A percentile compares a stretch with the other conserved stretches of the same genome.
phyloP scores from a whole-genome alignment of 2,797 vertebrate species.

The Austrolebias charrua region DNA sequence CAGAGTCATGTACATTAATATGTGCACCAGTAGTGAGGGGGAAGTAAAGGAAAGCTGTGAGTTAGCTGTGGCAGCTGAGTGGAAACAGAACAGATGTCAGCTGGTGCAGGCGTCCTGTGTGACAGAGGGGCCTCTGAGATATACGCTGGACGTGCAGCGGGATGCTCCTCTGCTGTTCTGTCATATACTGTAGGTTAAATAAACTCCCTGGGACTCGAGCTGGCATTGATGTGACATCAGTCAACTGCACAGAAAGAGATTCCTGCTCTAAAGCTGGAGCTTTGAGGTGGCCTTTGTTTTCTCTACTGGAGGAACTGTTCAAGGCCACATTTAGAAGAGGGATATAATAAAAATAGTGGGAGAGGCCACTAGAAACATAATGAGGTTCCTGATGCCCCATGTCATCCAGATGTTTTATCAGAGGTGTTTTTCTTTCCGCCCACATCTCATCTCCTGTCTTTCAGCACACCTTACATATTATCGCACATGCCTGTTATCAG shows the following conservation, averaged over 20 bases:
- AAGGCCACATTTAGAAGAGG: conserved; percentile 48
- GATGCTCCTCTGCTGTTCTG: conserved; percentile 70
- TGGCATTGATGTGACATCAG: conserved; percentile 50
- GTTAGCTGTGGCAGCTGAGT: conserved; percentile 48
- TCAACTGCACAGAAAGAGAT: conserved; percentile 42
- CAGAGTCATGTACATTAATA: conserved; percentile 42
- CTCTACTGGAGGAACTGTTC: conserved; percentile 17
- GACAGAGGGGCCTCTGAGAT: conserved; percentile 61
- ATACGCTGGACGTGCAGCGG: conserved; percentile 57
- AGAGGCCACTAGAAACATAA: conserved; percentile 32
- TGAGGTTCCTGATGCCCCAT: conserved; percentile 38
- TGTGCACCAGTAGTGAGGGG: conserved; percentile 42
- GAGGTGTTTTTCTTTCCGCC: conserved; percentile 50
- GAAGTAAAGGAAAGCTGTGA: conserved; percentile 1
- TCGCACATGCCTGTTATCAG: conserved; percentile 63
- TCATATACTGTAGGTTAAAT: conserved; percentile 68
- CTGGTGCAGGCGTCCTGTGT: conserved; percentile 48
- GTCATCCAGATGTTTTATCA: conserved; percentile 58
- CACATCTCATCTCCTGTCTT: conserved; percentile 56
- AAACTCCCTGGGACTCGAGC: conserved; percentile 52
- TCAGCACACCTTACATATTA: conserved; percentile 67
- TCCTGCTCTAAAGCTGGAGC: conserved; percentile 41
- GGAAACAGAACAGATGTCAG: conserved; percentile 73
- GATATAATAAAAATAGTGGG: conserved; percentile 11
- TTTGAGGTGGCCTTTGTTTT: conserved; percentile 54